Percentiles rank a stretch among this genome's conserved stretches.
Conservation (phyloP, 2,113 vertebrate species). For the Boleophthalmus pectinirostris region DNA sequence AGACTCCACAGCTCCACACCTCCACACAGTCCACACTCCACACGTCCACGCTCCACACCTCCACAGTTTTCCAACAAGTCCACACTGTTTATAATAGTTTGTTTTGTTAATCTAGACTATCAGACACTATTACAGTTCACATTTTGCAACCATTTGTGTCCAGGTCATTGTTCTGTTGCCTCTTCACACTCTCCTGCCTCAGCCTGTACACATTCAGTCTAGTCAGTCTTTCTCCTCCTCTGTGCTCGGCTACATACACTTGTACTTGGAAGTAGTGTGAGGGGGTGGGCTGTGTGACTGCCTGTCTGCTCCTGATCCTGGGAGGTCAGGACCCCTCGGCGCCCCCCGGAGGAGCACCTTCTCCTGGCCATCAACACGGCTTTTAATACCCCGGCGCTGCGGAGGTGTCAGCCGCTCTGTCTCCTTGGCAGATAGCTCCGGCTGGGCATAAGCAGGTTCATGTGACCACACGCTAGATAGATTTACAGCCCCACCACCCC, state of each 20-base stretch:
- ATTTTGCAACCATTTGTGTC: no score
- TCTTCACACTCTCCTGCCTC: no score
- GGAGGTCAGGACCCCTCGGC: constrained; percentile 54
- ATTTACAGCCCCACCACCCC: constrained; percentile 47
- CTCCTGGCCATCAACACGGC: constrained; percentile 69
- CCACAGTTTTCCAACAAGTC: no score
- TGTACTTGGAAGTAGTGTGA: background rate
- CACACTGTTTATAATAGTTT: no score
- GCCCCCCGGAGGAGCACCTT: constrained; percentile 45
- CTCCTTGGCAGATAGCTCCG: constrained; percentile 71
- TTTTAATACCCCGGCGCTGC: constrained; percentile 73
- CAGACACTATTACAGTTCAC: no score
- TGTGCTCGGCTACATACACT: background rate
- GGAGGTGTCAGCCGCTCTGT: constrained; percentile 71
- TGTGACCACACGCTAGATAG: constrained; percentile 54
- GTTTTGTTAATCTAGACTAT: no score
- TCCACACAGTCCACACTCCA: no score
- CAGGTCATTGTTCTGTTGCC: no score
- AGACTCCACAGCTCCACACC: no score
- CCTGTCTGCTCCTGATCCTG: constrained; percentile 31
- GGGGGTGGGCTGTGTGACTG: background rate
- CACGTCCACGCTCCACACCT: no score
- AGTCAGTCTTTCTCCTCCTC: background rate
- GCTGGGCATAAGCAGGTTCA: constrained; percentile 65
- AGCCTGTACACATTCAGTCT: no score